Evolutionary conservation across 2,797 vertebrate genomes (phyloP).

Genomic region (Enteromius trimaculatus): DNA sequence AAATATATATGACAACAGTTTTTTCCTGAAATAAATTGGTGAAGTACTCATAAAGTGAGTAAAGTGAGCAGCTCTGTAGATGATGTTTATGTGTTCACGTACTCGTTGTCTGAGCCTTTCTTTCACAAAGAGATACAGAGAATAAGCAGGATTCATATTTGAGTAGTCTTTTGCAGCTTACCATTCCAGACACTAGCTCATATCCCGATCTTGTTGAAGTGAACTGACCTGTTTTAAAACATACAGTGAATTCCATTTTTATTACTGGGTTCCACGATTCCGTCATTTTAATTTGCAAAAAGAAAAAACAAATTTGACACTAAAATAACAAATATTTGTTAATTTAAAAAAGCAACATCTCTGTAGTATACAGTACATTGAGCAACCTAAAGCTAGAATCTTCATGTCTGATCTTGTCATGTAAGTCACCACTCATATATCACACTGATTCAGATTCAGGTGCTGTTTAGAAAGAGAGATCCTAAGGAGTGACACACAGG

Average conservation of each 20-base stretch:
- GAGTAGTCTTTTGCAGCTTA: no score
- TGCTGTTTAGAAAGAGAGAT: not conserved
- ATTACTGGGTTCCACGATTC: not conserved
- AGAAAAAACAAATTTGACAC: not conserved
- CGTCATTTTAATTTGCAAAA: not conserved
- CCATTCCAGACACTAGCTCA: no score
- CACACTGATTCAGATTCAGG: not conserved
- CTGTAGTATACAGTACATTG: not conserved
- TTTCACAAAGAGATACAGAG: no score
- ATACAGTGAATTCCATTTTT: not conserved
- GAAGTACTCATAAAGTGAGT: no score
- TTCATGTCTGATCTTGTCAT: not conserved
- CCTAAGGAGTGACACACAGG: constrained; percentile 12
- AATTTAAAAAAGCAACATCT: not conserved
- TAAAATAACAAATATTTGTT: not conserved
- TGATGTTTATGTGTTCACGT: no score
- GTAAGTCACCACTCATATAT: not conserved
- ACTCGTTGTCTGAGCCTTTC: no score
- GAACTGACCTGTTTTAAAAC: no score
- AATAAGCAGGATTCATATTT: no score
- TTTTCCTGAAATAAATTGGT: no score
- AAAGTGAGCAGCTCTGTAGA: no score
- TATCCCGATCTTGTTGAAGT: no score
- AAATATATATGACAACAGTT: no score
- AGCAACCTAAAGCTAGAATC: not conserved